These are phyloP conservation scores for Dicyrtomina minuta DNA, from an alignment of 2,888 invertebrate genomes.

Conservation along the genomic window DNA sequence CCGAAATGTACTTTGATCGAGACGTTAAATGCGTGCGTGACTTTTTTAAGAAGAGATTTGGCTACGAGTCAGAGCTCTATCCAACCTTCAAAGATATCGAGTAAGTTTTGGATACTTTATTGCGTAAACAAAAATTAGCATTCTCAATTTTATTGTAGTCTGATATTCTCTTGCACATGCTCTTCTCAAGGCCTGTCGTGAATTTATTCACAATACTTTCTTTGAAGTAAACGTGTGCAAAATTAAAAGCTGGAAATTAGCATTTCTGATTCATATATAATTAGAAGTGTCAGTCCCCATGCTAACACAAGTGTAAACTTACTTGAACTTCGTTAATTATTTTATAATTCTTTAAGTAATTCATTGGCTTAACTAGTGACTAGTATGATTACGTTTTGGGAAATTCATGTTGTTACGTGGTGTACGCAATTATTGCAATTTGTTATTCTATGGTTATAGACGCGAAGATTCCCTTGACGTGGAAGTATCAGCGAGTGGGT, in stretches of 20 bases:
- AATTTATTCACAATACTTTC: conserved; percentile 7
- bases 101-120: conserved; percentile 56
- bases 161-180: conserved; percentile 17
- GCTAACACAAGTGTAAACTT: conserved; percentile 17
- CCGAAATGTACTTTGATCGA: conserved; percentile 87
- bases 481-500: conserved; percentile 87
- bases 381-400: too few relatives aligned
- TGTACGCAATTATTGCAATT: too few relatives aligned
- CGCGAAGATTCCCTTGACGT: conserved; percentile 80
- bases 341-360: too few relatives aligned
- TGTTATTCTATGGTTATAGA: conserved; percentile 58
- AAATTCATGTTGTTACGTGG: too few relatives aligned
- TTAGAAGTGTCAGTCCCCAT: conserved; percentile 30
- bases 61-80: conserved; percentile 79
- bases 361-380: too few relatives aligned
- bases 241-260: conserved; percentile 34
- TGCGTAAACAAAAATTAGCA: conserved; percentile 12
- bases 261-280: conserved; percentile 18
- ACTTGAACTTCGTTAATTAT: too few relatives aligned
- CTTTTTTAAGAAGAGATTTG: conserved; percentile 87
- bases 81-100: conserved; percentile 72
- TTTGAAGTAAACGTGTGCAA: conserved; percentile 37
- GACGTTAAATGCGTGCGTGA: conserved; percentile 90
- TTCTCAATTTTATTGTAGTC: background rate
- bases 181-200: conserved; percentile 31